Percentiles rank a stretch among this genome's conserved stretches.
Conservation (phyloP, 2,113 vertebrate species). For the Oceanodroma tethys region DNA sequence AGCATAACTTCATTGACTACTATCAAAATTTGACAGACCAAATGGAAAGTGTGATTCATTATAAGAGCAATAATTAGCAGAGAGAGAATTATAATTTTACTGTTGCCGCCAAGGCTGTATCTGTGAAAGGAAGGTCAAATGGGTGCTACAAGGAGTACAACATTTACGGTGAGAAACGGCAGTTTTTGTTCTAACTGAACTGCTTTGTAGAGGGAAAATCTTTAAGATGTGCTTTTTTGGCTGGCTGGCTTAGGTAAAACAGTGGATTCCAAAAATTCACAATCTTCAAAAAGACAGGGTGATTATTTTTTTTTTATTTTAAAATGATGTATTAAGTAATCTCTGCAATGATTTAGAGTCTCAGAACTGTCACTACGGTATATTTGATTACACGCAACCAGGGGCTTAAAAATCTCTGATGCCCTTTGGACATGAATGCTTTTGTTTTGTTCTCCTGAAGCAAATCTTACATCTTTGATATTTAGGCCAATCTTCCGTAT, state of each 20-base stretch:
- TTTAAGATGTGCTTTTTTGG: neutral
- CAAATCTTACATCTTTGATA: neutral
- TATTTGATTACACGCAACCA: neutral
- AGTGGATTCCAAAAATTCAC: neutral
- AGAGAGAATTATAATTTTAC: neutral
- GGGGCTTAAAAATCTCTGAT: neutral
- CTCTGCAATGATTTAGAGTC: neutral
- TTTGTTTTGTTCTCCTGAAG: neutral
- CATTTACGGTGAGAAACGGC: neutral
- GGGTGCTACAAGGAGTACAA: neutral
- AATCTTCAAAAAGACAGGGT: neutral
- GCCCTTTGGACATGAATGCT: neutral
- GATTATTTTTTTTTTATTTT: neutral
- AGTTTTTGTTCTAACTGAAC: neutral
- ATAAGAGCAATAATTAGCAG: neutral
- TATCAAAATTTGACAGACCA: slow-evolving; percentile 4
- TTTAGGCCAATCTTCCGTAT: neutral
- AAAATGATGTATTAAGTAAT: neutral
- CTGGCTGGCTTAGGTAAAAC: neutral
- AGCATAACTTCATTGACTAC: neutral
- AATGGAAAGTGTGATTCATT: neutral
- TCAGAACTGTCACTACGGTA: neutral
- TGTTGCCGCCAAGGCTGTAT: neutral
- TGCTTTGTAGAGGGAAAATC: neutral
- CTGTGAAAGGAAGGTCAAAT: neutral